A percentile compares a stretch with the other conserved stretches of the same genome.
Conservation (phyloP, 2,888 invertebrate genomes). For the Tortrix viridana region DNA sequence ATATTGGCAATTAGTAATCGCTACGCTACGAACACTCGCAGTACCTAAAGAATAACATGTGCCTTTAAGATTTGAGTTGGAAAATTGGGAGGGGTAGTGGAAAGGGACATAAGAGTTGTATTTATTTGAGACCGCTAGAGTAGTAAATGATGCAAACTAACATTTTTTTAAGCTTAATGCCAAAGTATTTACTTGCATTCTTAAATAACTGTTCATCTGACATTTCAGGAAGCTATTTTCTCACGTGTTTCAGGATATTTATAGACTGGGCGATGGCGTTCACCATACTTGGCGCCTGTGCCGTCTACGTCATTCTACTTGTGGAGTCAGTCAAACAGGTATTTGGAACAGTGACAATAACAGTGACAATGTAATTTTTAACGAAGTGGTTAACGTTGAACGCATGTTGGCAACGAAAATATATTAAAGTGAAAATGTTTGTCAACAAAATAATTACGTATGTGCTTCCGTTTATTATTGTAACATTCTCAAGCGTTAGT, state of each 20-base stretch:
- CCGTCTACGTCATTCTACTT: constrained; percentile 91
- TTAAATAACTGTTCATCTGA: not conserved
- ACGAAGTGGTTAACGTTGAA: not conserved
- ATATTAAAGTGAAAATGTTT: not conserved
- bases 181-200: not conserved
- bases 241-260: constrained; percentile 84
- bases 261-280: constrained; percentile 88
- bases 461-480: not conserved
- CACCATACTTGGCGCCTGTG: constrained; percentile 89
- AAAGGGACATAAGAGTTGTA: no score
- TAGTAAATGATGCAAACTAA: no score
- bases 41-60: no score
- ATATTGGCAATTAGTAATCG: no score
- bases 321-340: constrained; percentile 88
- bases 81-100: no score
- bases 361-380: constrained; percentile 31
- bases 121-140: no score
- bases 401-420: constrained; percentile 25
- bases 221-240: constrained; percentile 28
- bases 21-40: no score
- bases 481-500: not conserved
- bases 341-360: constrained; percentile 48
- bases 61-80: no score
- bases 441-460: constrained; percentile 15
- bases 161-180: not conserved